Percentiles rank a stretch among this genome's conserved stretches.
These are phyloP conservation scores for Pteropus alecto DNA, from an alignment of 2,113 vertebrate species.

Conservation along the genomic window DNA sequence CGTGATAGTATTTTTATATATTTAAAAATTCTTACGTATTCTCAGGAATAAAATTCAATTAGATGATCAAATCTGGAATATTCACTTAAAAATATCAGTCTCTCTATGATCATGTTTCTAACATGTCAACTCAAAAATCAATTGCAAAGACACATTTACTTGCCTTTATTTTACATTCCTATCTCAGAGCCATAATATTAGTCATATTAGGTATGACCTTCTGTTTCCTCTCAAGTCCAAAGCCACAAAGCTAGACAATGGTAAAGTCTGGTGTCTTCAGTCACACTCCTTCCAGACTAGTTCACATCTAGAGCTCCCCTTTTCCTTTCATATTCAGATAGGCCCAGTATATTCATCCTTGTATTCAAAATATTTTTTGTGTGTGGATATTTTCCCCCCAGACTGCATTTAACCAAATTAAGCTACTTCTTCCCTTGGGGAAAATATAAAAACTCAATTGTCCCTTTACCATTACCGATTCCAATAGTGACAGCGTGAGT, in stretches of 20 bases:
- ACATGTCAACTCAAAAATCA: background rate
- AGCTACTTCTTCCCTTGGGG: background rate
- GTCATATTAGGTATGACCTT: background rate
- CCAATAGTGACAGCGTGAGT: background rate
- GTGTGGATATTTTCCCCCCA: background rate
- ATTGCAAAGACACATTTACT: background rate
- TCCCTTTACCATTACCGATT: background rate
- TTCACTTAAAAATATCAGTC: background rate
- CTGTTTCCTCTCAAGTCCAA: background rate
- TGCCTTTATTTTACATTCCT: background rate
- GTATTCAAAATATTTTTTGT: background rate
- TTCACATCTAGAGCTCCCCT: too few species aligned
- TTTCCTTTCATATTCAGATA: background rate
- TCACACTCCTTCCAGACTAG: background rate
- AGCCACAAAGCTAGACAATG: background rate
- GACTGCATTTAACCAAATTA: background rate
- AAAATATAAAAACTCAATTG: background rate
- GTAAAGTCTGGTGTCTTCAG: background rate
- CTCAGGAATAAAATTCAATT: background rate
- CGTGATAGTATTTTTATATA: background rate
- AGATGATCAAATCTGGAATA: background rate
- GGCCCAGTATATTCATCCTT: background rate
- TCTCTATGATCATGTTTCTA: background rate
- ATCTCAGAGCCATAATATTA: background rate
- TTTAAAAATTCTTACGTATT: background rate